These are phyloP conservation scores for Laothoe populi DNA, from an alignment of 2,888 invertebrate genomes.

Conservation along the genomic window DNA sequence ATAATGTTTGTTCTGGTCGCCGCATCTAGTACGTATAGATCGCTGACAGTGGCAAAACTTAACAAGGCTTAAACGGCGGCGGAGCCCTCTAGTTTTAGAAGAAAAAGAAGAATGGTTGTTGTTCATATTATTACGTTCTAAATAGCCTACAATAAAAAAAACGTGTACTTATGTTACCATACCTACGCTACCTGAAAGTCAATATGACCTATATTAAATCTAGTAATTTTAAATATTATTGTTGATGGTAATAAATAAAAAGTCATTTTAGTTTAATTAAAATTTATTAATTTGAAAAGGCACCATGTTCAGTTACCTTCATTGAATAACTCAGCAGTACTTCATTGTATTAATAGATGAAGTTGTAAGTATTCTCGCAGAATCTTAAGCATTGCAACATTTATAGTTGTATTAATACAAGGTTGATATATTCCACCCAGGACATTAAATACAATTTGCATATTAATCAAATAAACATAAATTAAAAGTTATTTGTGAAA, in stretches of 20 bases:
- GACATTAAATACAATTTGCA: not conserved
- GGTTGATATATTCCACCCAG: not conserved
- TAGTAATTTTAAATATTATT: not conserved
- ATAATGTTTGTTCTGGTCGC: too few species aligned
- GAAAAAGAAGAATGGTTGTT: too few species aligned
- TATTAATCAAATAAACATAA: constrained; percentile 1
- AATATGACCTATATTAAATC: not conserved
- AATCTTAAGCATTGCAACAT: not conserved
- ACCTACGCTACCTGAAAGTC: too few species aligned
- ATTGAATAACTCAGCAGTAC: not conserved
- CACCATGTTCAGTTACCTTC: not conserved
- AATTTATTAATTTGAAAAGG: not conserved
- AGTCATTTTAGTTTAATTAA: not conserved
- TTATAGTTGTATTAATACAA: not conserved
- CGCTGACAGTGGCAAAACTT: too few species aligned
- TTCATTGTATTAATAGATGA: not conserved
- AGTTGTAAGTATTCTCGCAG: not conserved
- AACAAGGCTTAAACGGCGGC: too few species aligned
- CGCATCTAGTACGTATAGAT: too few species aligned
- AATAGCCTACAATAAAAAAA: too few species aligned
- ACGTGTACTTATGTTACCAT: too few species aligned
- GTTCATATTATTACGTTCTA: too few species aligned
- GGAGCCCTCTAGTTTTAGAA: too few species aligned
- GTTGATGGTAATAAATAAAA: not conserved
- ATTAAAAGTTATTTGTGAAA: constrained; percentile 6